phyloP scores from a whole-genome alignment of 2,113 vertebrate species.

The Nicator chloris region DNA sequence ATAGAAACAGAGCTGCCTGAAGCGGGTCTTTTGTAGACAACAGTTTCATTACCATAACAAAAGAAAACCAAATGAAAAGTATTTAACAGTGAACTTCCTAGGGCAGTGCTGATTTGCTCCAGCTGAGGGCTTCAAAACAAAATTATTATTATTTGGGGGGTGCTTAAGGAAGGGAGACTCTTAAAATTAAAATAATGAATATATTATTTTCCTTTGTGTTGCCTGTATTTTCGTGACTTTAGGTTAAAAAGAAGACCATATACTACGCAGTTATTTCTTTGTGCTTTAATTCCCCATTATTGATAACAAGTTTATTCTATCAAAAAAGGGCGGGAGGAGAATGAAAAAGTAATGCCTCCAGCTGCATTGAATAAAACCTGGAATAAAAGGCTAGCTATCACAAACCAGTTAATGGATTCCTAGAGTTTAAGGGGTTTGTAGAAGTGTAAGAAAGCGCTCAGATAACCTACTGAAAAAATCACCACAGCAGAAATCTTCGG shows the following conservation, averaged over 20 bases:
- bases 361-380: neutral
- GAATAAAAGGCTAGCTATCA: neutral
- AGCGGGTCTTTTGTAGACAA: constrained; percentile 9
- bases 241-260: constrained; percentile 18
- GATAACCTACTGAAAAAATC: neutral
- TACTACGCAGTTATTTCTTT: neutral
- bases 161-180: neutral
- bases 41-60: constrained; percentile 15
- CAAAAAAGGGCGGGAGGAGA: rapidly evolving
- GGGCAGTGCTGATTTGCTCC: constrained; percentile 3
- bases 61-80: constrained; percentile 10
- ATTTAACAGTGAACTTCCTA: constrained; percentile 10
- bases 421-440: neutral
- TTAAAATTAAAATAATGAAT: constrained; percentile 31
- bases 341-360: neutral
- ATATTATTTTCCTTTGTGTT: constrained; percentile 25
- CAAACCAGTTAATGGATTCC: neutral
- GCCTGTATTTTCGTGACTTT: neutral
- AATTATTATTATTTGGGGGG: constrained; percentile 5
- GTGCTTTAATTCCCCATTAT: neutral
- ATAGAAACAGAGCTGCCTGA: neutral
- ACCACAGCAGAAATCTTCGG: neutral
- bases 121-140: constrained; percentile 26
- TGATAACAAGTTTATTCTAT: neutral
- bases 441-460: neutral